Evolutionary conservation across 2,797 vertebrate species (phyloP).

Genomic region (Choloepus didactylus): DNA sequence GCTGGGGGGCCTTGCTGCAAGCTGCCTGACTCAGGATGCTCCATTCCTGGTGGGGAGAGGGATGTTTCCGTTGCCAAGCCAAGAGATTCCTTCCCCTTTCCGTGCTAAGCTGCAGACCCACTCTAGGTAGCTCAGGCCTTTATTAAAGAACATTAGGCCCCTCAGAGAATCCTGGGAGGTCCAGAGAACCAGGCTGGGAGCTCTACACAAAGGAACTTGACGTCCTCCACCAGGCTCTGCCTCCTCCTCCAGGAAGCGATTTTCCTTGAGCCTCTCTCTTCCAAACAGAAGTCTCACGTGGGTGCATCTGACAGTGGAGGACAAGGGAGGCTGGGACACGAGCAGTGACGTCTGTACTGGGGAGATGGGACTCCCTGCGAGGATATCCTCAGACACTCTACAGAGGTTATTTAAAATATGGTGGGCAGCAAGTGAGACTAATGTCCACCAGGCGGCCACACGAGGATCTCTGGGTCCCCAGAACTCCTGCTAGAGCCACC

Average conservation of each 20-base stretch:
- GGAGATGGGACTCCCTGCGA: background rate
- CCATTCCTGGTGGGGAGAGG: background rate
- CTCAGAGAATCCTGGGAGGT: background rate
- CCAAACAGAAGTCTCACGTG: background rate
- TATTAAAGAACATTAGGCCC: background rate
- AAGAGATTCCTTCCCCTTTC: background rate
- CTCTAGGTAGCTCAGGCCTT: background rate
- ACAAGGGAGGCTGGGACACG: background rate
- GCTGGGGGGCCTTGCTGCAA: background rate
- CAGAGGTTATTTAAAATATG: background rate
- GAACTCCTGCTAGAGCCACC: background rate
- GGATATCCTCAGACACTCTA: background rate
- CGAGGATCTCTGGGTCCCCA: background rate
- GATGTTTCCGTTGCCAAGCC: accelerated
- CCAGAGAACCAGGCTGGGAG: background rate
- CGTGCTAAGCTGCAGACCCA: no score
- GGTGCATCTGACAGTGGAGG: background rate
- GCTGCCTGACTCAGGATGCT: background rate
- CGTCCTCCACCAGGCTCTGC: background rate
- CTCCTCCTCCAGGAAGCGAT: background rate
- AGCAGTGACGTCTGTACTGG: accelerated
- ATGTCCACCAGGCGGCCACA: background rate
- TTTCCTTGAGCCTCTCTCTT: background rate
- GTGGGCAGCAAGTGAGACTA: background rate
- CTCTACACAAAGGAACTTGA: accelerated